These are phyloP conservation scores for Sicus ferrugineus DNA, from an alignment of 2,888 invertebrate genomes.

Conservation along the genomic window DNA sequence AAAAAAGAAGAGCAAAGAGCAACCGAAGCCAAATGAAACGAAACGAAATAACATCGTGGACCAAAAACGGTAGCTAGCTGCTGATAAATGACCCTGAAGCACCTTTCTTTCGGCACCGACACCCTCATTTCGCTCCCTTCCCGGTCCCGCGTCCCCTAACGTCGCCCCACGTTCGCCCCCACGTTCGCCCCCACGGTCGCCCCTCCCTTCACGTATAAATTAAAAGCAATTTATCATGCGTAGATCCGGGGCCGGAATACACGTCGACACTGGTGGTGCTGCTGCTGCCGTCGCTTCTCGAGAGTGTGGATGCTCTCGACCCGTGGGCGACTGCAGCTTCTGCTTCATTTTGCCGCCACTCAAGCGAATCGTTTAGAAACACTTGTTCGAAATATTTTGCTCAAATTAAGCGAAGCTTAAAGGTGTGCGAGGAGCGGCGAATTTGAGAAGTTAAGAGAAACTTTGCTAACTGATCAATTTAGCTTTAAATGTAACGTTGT, in stretches of 20 bases:
- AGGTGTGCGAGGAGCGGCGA: background rate
- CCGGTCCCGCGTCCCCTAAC: background rate
- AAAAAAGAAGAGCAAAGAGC: constrained; percentile 1
- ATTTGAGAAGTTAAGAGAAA: background rate
- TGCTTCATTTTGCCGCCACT: constrained; percentile 2
- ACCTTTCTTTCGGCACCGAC: constrained; percentile 46
- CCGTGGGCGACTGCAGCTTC: background rate
- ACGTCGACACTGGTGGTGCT: constrained; percentile 16
- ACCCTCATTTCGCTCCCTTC: constrained; percentile 34
- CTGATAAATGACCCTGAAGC: constrained; percentile 60
- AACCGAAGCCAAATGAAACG: constrained; percentile 23
- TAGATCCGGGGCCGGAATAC: constrained; percentile 30
- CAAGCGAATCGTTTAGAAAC: background rate
- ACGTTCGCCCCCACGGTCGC: background rate
- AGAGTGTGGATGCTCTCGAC: background rate
- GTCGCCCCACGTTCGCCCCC: background rate
- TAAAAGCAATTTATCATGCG: constrained; percentile 60
- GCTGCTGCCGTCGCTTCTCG: background rate
- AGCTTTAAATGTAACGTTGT: no score
- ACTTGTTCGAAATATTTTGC: background rate
- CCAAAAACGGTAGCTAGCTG: constrained; percentile 41
- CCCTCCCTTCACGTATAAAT: constrained; percentile 50
- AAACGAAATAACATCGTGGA: constrained; percentile 19
- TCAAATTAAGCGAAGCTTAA: constrained; percentile 5
- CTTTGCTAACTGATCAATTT: no score